Evolutionary conservation across 1,140 invertebrate genomes (phyloP).

Genomic region (Drosophila pectinifera): DNA sequence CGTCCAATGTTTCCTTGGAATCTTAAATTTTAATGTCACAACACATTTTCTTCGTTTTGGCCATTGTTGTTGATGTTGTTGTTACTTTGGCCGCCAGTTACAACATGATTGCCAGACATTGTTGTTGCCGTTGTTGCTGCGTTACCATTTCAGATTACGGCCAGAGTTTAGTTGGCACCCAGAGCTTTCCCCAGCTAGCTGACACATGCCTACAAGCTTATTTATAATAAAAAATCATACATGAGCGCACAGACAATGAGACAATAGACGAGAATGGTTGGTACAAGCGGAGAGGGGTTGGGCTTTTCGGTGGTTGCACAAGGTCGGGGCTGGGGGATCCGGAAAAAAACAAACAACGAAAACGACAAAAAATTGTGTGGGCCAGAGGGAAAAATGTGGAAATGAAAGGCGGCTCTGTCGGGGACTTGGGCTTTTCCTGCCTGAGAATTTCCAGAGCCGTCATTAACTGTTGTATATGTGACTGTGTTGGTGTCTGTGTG

Average conservation of each 20-base stretch:
- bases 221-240: conserved; percentile 83
- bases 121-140: conserved; percentile 28
- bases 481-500: conserved; percentile 16
- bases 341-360: conserved; percentile 52
- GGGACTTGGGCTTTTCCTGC: conserved; percentile 44
- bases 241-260: conserved; percentile 79
- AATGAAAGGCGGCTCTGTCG: conserved; percentile 42
- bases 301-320: conserved; percentile 4
- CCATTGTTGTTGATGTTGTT: conserved; percentile 33
- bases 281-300: conserved; percentile 25
- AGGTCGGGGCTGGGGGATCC: background rate
- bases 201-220: conserved; percentile 81
- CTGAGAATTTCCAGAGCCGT: conserved; percentile 59
- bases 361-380: conserved; percentile 28
- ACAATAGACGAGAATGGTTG: conserved; percentile 60
- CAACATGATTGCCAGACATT: conserved; percentile 57
- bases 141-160: conserved; percentile 76
- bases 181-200: conserved; percentile 34
- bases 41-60: conserved; percentile 46
- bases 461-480: conserved; percentile 62
- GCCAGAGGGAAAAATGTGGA: conserved; percentile 38
- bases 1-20: conserved; percentile 46
- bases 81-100: conserved; percentile 43
- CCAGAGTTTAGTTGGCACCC: conserved; percentile 75
- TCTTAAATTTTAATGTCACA: conserved; percentile 68